A percentile compares a stretch with the other conserved stretches of the same genome.
Evolutionary conservation across 2,113 vertebrate genomes (phyloP).

Genomic region (Psephotus haematonotus): DNA sequence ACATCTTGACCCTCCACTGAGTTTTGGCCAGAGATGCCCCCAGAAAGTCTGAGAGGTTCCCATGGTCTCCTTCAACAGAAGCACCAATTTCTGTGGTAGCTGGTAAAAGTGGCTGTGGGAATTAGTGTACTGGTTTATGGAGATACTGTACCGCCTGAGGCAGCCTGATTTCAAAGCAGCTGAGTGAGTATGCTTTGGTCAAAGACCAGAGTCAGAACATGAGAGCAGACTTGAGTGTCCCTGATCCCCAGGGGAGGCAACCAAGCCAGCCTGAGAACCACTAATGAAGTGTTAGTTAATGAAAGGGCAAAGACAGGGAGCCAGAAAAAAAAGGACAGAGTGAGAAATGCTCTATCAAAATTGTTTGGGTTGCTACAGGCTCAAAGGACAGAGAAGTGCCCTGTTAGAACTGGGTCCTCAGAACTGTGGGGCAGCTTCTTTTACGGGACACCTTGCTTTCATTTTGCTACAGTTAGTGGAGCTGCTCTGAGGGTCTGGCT

Average conservation of each 20-base stretch:
- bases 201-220: not conserved
- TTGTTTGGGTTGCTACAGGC: not conserved
- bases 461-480: not conserved
- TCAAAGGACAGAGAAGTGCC: not conserved
- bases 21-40: not conserved
- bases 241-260: not conserved
- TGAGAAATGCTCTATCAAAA: not conserved
- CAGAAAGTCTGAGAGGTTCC: not conserved
- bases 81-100: not conserved
- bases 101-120: not conserved
- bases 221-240: not conserved
- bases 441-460: not conserved
- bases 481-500: slow-evolving; percentile 34
- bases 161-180: not conserved
- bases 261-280: slow-evolving; percentile 5
- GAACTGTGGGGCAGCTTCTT: not conserved
- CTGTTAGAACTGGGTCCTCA: not conserved
- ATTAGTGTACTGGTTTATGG: not conserved
- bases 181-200: not conserved
- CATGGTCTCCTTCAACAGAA: not conserved
- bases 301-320: slow-evolving; percentile 11
- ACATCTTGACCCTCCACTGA: not conserved
- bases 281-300: slow-evolving; percentile 31
- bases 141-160: not conserved
- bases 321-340: not conserved